Evolutionary conservation across 2,797 vertebrate genomes (phyloP).

Genomic region (Lagothrix lagotricha): DNA sequence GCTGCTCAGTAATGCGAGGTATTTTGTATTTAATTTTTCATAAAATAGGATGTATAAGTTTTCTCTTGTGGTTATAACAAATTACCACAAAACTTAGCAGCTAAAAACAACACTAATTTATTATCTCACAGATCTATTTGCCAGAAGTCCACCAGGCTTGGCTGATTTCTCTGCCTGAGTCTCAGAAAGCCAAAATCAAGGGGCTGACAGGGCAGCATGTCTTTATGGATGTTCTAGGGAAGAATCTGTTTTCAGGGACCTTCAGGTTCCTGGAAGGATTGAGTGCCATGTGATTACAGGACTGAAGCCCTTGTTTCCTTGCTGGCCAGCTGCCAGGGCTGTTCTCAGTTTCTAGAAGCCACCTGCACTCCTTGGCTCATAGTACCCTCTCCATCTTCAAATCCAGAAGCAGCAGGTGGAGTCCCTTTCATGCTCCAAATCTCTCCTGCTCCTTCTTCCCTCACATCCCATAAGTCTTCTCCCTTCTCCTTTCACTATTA

Average conservation of each 20-base stretch:
- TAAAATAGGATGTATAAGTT: not conserved
- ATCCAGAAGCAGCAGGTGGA: not conserved
- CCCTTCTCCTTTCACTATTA: not conserved
- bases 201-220: too few relatives aligned
- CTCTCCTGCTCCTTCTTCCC: not conserved
- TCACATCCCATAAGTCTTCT: not conserved
- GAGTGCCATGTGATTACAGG: accelerated
- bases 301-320: not conserved
- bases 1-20: not conserved
- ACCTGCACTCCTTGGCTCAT: not conserved
- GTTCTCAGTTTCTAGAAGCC: not conserved
- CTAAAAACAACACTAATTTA: not conserved
- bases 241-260: not conserved
- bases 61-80: not conserved
- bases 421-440: not conserved
- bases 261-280: not conserved
- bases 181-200: not conserved
- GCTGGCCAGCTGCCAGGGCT: not conserved
- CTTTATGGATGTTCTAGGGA: not conserved
- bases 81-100: not conserved
- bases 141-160: not conserved
- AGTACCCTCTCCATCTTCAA: not conserved
- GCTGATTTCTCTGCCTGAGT: not conserved
- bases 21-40: not conserved
- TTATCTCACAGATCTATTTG: not conserved